phyloP scores from a whole-genome alignment of 64 coral and sea anemone genomes.

The Porites lutea region DNA sequence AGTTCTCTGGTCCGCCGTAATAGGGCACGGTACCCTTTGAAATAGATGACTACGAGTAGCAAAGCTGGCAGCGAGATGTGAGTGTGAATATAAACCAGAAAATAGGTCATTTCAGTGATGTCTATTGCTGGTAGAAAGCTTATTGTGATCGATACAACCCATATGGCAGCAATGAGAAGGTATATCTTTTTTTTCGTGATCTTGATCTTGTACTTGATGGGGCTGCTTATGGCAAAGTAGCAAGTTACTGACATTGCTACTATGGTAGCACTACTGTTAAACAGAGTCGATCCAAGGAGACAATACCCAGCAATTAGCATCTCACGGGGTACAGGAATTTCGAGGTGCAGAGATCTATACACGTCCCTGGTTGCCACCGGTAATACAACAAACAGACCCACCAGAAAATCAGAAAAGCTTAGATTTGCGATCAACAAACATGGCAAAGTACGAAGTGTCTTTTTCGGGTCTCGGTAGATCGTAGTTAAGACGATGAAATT shows the following conservation, averaged over 20 bases:
- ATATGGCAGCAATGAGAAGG: neutral
- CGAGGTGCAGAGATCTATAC: neutral
- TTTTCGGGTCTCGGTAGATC: conserved; percentile 14
- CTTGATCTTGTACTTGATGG: conserved; percentile 7
- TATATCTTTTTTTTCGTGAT: conserved; percentile 15
- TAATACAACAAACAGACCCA: conserved; percentile 14
- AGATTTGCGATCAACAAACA: conserved; percentile 39
- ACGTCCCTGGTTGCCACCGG: conserved; percentile 20
- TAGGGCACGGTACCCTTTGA: neutral
- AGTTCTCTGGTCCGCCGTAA: neutral
- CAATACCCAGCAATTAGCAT: neutral
- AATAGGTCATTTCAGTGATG: neutral
- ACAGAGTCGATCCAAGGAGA: conserved; percentile 11
- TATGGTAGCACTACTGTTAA: conserved; percentile 13
- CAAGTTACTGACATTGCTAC: neutral
- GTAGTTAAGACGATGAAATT: conserved; percentile 12
- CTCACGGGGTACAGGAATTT: neutral
- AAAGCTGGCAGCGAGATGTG: conserved; percentile 17
- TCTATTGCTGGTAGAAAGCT: neutral
- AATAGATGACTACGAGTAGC: neutral
- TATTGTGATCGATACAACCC: neutral
- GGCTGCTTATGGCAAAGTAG: conserved; percentile 1
- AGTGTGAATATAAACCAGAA: conserved; percentile 34
- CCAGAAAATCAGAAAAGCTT: conserved; percentile 7
- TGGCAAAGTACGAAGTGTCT: conserved; percentile 7